Evolutionary conservation across 2,797 vertebrate species (phyloP).

Genomic region (Phataginus tricuspis): DNA sequence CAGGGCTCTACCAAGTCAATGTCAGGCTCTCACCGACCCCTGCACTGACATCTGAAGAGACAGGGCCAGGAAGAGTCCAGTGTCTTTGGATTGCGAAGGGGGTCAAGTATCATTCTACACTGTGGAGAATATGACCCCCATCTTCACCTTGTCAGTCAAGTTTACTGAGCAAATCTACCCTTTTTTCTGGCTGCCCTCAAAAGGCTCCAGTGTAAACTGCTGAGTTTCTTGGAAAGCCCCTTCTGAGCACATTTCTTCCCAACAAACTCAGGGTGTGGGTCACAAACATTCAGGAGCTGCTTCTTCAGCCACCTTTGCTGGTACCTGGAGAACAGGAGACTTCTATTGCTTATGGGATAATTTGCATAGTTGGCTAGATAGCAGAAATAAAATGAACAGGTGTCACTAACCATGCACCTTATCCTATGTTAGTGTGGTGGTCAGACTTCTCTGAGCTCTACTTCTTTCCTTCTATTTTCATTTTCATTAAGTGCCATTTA

Average conservation of each 20-base stretch:
- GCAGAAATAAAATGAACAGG: background rate
- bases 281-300: background rate
- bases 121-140: constrained; percentile 85
- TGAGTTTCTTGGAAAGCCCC: background rate
- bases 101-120: constrained; percentile 87
- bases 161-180: constrained; percentile 87
- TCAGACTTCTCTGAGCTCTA: background rate
- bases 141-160: constrained; percentile 86
- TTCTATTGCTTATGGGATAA: background rate
- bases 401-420: background rate
- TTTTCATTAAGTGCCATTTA: background rate
- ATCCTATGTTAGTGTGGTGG: background rate
- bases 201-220: background rate
- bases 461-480: background rate
- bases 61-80: constrained; percentile 82
- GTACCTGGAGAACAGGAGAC: background rate
- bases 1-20: constrained; percentile 83
- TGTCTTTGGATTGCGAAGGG: constrained; percentile 85
- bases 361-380: background rate
- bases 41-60: constrained; percentile 82
- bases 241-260: background rate
- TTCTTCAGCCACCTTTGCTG: background rate
- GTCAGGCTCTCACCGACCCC: constrained; percentile 85
- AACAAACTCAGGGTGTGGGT: background rate
- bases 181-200: constrained; percentile 80